phyloP scores from a whole-genome alignment of 2,888 invertebrate genomes.

The Meteorus colon region DNA sequence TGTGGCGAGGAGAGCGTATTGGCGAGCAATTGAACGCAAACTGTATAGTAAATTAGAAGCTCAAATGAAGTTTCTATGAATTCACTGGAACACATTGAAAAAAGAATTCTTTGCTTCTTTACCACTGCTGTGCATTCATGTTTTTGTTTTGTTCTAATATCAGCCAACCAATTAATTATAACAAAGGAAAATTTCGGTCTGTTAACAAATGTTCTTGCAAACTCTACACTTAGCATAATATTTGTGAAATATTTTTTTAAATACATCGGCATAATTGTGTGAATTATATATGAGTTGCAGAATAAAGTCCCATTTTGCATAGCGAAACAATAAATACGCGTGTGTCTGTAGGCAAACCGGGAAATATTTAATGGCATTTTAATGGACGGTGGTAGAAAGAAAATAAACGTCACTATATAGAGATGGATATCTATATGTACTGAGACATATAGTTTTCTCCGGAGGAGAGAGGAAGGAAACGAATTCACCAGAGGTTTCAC shows the following conservation, averaged over 20 bases:
- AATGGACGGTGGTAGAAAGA: slow-evolving; percentile 52
- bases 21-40: slow-evolving; percentile 7
- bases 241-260: no score
- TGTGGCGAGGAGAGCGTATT: slow-evolving; percentile 3
- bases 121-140: no score
- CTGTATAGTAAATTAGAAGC: not conserved
- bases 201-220: no score
- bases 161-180: no score
- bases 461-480: not conserved
- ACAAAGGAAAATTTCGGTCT: no score
- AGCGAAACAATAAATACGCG: not conserved
- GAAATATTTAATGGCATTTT: slow-evolving; percentile 62
- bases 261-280: no score
- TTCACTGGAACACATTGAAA: not conserved
- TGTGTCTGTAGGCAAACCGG: slow-evolving; percentile 35
- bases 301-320: not conserved
- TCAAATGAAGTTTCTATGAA: slow-evolving; percentile 19
- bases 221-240: no score
- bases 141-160: no score
- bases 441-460: slow-evolving; percentile 25
- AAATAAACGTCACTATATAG: slow-evolving; percentile 11
- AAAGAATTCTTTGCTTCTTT: not conserved
- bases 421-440: not conserved
- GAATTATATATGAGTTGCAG: no score
- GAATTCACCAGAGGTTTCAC: slow-evolving; percentile 13